Evolutionary conservation across 2,113 vertebrate genomes (phyloP), one percentile per base, ranked within the genome.

Genomic region (Paramormyrops kingsleyae): DNA sequence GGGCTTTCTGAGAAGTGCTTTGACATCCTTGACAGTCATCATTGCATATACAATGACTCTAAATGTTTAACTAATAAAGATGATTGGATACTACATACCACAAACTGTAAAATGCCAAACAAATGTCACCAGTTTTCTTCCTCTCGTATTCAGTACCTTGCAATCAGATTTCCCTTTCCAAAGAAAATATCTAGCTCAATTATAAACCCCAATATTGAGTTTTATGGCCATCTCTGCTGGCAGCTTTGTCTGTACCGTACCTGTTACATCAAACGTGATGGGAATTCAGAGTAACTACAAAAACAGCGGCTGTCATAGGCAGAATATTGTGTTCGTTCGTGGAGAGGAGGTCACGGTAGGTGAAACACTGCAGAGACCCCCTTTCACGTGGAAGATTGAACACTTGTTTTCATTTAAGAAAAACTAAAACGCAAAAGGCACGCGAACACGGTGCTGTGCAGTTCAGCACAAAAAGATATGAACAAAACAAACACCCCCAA

Each of bases 261-360:
- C 77, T 49, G 89, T 50, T 17, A 2, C 21, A 24, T 83, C 35
- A 88, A 9, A 88, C 87, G 35, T 49, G 52, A 77, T 52, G 86
- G 83, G 70, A 91, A 90, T 92, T 88, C 35, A 24, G 13, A 90
- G 62, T 24, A 46, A 50, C 21, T 62, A 7, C 47, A 77, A 87
- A 77, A 92, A 93, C 91, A 91, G 91, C 88, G 59, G 90, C 44
- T 0, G 35, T 92, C 93, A 94, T 92, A 90, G 94, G 93, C 92
- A 91, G 90, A 89, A 90, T 89, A 93, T 12, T 47, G 83, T 21
- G 39, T 47, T 94, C 90, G 93, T 91, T 93, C 88, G 88, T 90
- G 91, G 90, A 94, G 93, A 93, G 92, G 91, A 93, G 92, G 89
- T 91, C 74, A 19, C 6, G 74, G 15, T 77, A 42, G 35, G 74